phyloP scores from a whole-genome alignment of 2,797 vertebrate species.

The Helostoma temminkii region DNA sequence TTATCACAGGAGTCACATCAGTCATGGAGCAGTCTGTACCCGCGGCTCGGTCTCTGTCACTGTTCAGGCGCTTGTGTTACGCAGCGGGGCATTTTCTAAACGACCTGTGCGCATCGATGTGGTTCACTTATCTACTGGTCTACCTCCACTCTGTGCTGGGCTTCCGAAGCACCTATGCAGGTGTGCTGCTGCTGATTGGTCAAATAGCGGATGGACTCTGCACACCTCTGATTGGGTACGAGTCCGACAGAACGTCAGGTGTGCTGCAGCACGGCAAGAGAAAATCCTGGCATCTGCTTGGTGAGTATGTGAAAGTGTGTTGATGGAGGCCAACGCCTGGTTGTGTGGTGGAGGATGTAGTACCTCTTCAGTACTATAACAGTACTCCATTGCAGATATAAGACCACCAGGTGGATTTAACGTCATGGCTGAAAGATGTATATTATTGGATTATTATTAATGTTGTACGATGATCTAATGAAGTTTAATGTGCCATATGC shows the following conservation, averaged over 20 bases:
- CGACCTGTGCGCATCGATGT: constrained; percentile 90
- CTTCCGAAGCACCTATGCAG: constrained; percentile 82
- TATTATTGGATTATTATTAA: too few species aligned
- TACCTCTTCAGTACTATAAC: not conserved
- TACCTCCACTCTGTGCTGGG: constrained; percentile 88
- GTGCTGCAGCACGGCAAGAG: constrained; percentile 84
- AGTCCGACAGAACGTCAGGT: constrained; percentile 82
- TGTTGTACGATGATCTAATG: too few species aligned
- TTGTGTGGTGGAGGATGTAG: not conserved
- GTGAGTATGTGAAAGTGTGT: constrained; percentile 72
- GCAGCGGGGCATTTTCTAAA: constrained; percentile 89
- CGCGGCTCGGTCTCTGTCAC: constrained; percentile 59
- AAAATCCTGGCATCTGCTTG: constrained; percentile 89
- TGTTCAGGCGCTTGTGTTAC: constrained; percentile 82
- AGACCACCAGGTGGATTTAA: too few species aligned
- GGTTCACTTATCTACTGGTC: constrained; percentile 91
- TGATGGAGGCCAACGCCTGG: not conserved
- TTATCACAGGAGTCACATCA: constrained; percentile 57
- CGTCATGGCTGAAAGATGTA: too few species aligned
- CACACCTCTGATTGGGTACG: constrained; percentile 87
- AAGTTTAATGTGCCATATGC: too few species aligned
- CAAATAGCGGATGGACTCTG: constrained; percentile 88
- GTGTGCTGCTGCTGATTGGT: constrained; percentile 84
- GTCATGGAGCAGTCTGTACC: constrained; percentile 59
- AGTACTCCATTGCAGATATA: too few species aligned